These are phyloP conservation scores for Aphelenchoides fujianensis DNA, from an alignment of 1,140 invertebrate genomes.

Conservation along the genomic window DNA sequence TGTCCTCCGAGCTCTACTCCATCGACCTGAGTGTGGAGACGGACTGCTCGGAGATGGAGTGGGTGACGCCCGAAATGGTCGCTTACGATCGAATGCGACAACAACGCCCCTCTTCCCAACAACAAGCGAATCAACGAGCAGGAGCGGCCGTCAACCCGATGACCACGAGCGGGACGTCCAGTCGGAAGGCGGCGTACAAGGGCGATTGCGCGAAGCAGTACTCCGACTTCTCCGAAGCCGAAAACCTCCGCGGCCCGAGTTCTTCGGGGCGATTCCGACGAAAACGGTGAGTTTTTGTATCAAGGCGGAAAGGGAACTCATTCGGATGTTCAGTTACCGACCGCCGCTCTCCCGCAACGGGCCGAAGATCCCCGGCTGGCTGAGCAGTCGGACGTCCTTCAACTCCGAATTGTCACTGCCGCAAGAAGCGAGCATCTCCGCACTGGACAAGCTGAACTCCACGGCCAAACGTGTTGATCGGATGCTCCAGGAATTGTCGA, in stretches of 20 bases:
- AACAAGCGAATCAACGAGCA: conserved; percentile 1
- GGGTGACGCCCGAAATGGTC: conserved; percentile 60
- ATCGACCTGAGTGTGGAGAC: conserved; percentile 57
- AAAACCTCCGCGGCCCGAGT: conserved; percentile 22
- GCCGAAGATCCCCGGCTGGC: conserved; percentile 40
- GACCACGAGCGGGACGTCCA: neutral
- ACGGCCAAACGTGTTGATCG: conserved; percentile 52
- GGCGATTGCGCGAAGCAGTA: conserved; percentile 39
- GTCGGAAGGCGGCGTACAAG: conserved; percentile 18
- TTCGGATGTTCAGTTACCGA: conserved; percentile 37
- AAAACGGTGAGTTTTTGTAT: conserved; percentile 21
- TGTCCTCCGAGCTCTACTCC: conserved; percentile 60
- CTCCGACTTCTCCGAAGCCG: conserved; percentile 39
- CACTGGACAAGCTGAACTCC: conserved; percentile 47
- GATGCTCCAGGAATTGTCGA: conserved; percentile 54
- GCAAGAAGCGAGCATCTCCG: conserved; percentile 21
- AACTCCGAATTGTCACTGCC: conserved; percentile 43
- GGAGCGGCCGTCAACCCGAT: neutral
- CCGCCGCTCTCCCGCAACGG: conserved; percentile 36
- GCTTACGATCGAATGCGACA: conserved; percentile 29
- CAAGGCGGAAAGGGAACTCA: conserved; percentile 15
- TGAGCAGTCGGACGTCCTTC: conserved; percentile 34
- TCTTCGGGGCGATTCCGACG: conserved; percentile 5
- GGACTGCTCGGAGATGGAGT: conserved; percentile 60
- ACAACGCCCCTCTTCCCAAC: conserved; percentile 17